Evolutionary conservation across 2,888 invertebrate species (phyloP).

Genomic region (Dicranocentrus wangi): DNA sequence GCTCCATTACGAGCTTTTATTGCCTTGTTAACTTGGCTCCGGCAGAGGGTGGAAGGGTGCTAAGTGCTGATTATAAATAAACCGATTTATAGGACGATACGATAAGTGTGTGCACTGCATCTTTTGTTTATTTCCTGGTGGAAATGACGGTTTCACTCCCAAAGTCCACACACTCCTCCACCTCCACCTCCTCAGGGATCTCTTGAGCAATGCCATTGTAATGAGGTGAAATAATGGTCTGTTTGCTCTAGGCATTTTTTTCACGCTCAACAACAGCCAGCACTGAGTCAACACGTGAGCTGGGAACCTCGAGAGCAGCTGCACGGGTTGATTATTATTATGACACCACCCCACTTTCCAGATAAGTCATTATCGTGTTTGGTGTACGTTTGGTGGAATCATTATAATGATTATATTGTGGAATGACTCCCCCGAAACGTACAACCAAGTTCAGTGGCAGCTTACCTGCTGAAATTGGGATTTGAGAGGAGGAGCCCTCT

Average conservation of each 20-base stretch:
- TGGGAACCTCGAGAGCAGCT: no score
- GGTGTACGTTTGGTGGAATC: not conserved
- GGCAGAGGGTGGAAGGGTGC: conserved; percentile 22
- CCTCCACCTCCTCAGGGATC: not conserved
- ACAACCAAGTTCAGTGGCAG: conserved; percentile 43
- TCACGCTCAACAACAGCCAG: no score
- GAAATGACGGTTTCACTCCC: conserved; percentile 40
- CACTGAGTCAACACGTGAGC: no score
- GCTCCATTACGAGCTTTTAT: conserved; percentile 71
- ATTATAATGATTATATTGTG: conserved; percentile 31
- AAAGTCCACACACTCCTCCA: not conserved
- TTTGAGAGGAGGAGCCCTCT: no score
- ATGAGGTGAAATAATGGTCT: conserved; percentile 23
- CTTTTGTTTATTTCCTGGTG: conserved; percentile 52
- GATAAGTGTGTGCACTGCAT: conserved; percentile 35
- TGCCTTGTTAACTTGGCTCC: conserved; percentile 65
- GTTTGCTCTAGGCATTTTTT: conserved; percentile 31
- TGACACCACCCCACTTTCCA: no score
- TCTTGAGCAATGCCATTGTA: conserved; percentile 17
- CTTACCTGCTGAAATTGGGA: no score
- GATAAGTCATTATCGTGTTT: no score
- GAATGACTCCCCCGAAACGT: not conserved
- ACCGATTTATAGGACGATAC: conserved; percentile 57
- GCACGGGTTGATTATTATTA: no score
- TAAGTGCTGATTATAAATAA: conserved; percentile 62